Base-by-base conservation (phyloP, 2,797 vertebrate species). In the Nasua narica region DNA sequence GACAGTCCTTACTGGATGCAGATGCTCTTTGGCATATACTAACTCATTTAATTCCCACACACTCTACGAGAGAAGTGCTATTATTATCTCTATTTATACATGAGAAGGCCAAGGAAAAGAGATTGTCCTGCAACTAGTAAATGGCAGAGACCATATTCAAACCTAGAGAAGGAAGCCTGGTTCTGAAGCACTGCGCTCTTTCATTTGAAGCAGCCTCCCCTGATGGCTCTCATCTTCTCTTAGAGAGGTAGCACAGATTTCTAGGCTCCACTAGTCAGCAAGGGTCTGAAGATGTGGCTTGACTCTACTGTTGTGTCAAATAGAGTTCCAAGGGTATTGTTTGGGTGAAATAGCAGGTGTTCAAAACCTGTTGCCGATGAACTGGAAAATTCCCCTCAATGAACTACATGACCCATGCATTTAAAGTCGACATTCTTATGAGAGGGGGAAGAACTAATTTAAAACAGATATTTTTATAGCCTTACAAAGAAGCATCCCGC, bases 151-250 rank as follows among this genome's bases (percentile, higher is more conserved):
- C 46, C 4, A 0, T 23, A 32, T 13, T 35, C 48, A 48, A 40
- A 60, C 21, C 19, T 69, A 5, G 13, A 50, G 8, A 15, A 2
- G 6, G 35, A 83, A 13, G 13, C 50, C 43, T 27, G 13, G 3
- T 25, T 74, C 14, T 43, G 43, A 58, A 13, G 35, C 46, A 13
- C 2, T 21, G 5, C 1, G 2, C 2, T 18, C 23, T 10, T 62
- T 78, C 4, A 4, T 23, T 16, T 29, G 25, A 29, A 79, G 14
- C 1, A 0, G 18, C 15, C 18, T 69, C 60, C 27, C 1, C 12
- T 1, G 29, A 7, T 2, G 2, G 3, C 3, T 65, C 12, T 1
- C 9, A 1, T 23, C 32, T 14, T 50, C 3, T 69, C 8, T 18
- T 25, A 56, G 13, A 2, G 32, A 74, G 14, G 14, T 1, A 7